Evolutionary conservation across 2,888 invertebrate genomes (phyloP).

Genomic region (Emmelina monodactyla): DNA sequence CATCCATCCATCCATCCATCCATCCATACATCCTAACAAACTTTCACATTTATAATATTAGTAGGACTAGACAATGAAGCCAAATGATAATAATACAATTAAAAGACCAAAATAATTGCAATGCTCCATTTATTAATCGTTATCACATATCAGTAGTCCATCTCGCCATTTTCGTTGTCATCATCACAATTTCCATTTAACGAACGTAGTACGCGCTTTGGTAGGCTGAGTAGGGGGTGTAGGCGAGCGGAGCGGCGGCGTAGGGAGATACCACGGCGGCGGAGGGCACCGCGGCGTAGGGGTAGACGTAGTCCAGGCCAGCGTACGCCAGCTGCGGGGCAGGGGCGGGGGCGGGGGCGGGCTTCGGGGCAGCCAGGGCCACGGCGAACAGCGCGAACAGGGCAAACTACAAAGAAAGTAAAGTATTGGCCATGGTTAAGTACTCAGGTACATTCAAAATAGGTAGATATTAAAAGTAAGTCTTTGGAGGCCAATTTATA

Average conservation of each 20-base stretch:
- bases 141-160: background rate
- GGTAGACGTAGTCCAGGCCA: conserved; percentile 22
- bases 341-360: conserved; percentile 17
- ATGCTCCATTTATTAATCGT: background rate
- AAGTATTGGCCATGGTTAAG: no score
- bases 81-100: no score
- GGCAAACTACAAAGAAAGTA: conserved; percentile 38
- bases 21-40: no score
- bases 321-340: conserved; percentile 19
- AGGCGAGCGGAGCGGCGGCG: conserved; percentile 16
- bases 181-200: conserved; percentile 4
- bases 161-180: background rate
- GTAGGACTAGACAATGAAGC: no score
- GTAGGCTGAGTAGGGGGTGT: conserved; percentile 17
- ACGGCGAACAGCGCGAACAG: conserved; percentile 57
- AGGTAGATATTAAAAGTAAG: background rate
- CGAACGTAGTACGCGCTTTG: conserved; percentile 15
- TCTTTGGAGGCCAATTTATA: background rate
- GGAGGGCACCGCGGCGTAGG: conserved; percentile 12
- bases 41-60: no score
- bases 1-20: no score
- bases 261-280: conserved; percentile 17
- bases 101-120: background rate
- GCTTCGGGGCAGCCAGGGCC: conserved; percentile 51
- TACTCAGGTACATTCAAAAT: no score